phyloP scores from a whole-genome alignment of 37 sponge, comb jelly and placozoan species.

The Halichondria panicea region DNA sequence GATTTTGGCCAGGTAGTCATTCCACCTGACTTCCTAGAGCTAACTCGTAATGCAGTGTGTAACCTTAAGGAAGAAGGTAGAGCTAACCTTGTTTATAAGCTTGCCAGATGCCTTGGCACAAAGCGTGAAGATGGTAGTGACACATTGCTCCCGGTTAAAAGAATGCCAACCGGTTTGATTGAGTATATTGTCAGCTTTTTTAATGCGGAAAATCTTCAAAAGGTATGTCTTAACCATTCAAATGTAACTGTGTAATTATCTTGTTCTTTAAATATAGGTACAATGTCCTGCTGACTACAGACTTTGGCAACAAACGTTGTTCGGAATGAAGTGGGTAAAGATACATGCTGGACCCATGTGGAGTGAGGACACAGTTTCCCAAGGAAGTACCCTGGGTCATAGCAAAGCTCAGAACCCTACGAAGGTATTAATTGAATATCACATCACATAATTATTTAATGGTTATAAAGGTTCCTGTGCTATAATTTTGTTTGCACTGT shows the following conservation, averaged over 20 bases:
- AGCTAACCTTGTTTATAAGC: slow-evolving; percentile 12
- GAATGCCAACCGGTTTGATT: slow-evolving; percentile 49
- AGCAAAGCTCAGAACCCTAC: background rate
- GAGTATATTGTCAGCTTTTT: slow-evolving; percentile 38
- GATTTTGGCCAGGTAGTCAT: background rate
- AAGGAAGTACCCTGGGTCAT: background rate
- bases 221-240: slow-evolving; percentile 5
- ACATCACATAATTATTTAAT: background rate
- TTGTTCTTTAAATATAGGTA: background rate
- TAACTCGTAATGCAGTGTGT: background rate
- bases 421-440: background rate
- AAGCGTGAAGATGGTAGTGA: slow-evolving; percentile 32
- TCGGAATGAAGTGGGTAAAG: slow-evolving; percentile 31
- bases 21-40: slow-evolving; percentile 25
- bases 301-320: slow-evolving; percentile 3
- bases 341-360: slow-evolving; percentile 38
- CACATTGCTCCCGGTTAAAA: slow-evolving; percentile 18
- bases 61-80: background rate
- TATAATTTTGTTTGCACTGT: background rate
- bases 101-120: slow-evolving; percentile 21
- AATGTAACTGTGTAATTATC: background rate
- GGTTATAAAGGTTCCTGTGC: background rate
- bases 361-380: background rate
- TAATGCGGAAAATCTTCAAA: slow-evolving; percentile 1
- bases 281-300: slow-evolving; percentile 45